Conservation (phyloP, 2,797 vertebrate genomes). For the Microchirus variegatus region DNA sequence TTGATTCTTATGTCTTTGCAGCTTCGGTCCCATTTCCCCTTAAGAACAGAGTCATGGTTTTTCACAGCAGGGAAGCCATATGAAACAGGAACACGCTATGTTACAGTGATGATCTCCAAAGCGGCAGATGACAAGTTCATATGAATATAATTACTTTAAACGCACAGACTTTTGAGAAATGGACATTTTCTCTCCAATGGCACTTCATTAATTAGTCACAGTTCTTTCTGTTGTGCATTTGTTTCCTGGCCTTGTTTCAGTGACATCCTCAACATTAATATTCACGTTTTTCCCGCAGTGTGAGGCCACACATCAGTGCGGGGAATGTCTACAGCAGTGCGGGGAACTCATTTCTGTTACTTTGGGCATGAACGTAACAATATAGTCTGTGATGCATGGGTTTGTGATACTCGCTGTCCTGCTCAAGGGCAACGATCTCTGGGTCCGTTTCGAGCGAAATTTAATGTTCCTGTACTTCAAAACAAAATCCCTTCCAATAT, state of each 20-base stretch:
- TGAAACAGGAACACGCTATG: slow-evolving; percentile 50
- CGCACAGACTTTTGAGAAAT: slow-evolving; percentile 43
- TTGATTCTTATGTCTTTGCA: slow-evolving; percentile 25
- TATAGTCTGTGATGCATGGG: slow-evolving; percentile 21
- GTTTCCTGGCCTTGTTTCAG: slow-evolving; percentile 44
- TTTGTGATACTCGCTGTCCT: slow-evolving; percentile 33
- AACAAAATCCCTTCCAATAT: background rate
- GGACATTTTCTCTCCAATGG: slow-evolving; percentile 60
- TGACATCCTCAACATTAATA: slow-evolving; percentile 37
- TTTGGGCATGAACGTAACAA: slow-evolving; percentile 34
- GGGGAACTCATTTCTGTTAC: slow-evolving; percentile 44
- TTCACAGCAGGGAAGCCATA: slow-evolving; percentile 67
- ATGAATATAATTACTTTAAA: slow-evolving; percentile 70
- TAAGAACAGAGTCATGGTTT: slow-evolving; percentile 38
- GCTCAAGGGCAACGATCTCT: slow-evolving; percentile 42
- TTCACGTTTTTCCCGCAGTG: slow-evolving; percentile 24
- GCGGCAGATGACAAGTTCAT: slow-evolving; percentile 67
- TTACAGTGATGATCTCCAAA: slow-evolving; percentile 52
- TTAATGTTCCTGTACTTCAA: background rate
- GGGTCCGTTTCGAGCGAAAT: slow-evolving; percentile 16
- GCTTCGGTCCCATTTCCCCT: slow-evolving; percentile 29
- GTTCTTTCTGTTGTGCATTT: slow-evolving; percentile 46
- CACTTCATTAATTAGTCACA: slow-evolving; percentile 60
- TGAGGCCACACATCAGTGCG: slow-evolving; percentile 44
- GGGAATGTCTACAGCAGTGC: slow-evolving; percentile 19